phyloP scores from a whole-genome alignment of 2,888 invertebrate species.

The Euclidia mi region DNA sequence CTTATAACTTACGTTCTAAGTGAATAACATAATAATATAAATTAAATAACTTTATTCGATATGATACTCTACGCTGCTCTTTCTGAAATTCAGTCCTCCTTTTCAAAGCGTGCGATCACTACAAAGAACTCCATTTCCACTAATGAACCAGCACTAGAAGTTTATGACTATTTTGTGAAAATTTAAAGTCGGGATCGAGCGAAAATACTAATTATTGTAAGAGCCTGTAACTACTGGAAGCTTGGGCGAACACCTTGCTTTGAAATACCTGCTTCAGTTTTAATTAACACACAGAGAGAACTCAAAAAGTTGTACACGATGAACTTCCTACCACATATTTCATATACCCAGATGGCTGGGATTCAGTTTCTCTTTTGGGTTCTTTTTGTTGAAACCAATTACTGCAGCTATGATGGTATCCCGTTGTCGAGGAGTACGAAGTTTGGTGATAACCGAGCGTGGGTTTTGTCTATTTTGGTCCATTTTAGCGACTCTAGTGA shows the following conservation, averaged over 20 bases:
- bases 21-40: neutral
- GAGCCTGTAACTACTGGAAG: neutral
- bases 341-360: no score
- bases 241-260: neutral
- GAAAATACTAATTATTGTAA: slow-evolving; percentile 5
- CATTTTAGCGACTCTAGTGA: no score
- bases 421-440: no score
- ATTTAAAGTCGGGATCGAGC: neutral
- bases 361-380: no score
- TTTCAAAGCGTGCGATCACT: neutral
- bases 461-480: no score
- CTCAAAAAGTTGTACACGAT: no score
- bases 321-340: no score
- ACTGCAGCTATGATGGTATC: no score
- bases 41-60: neutral
- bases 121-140: slow-evolving; percentile 4
- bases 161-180: neutral
- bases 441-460: no score
- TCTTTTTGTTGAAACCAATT: no score
- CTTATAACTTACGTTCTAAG: neutral
- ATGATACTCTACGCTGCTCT: neutral
- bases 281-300: neutral
- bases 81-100: neutral
- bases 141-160: neutral
- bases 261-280: neutral